Conservation (phyloP, 2,888 invertebrate genomes). For the Xanthorhoe designata region DNA sequence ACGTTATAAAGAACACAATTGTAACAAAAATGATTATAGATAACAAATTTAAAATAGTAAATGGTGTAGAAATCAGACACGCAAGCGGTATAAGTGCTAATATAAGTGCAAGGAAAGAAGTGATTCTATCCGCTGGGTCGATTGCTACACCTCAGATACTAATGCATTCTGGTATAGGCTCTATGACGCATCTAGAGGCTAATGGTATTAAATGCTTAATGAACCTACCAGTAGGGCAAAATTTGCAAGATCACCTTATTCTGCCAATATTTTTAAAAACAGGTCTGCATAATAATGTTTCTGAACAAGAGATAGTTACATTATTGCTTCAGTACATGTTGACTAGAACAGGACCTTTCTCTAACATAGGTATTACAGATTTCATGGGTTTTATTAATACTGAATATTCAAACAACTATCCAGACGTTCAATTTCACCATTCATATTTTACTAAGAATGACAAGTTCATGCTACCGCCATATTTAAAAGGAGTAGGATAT, state of each 20-base stretch:
- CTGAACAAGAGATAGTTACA: constrained; percentile 8
- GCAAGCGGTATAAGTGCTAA: constrained; percentile 57
- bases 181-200: constrained; percentile 60
- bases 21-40: constrained; percentile 82
- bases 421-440: constrained; percentile 82
- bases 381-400: constrained; percentile 83
- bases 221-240: constrained; percentile 76
- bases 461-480: constrained; percentile 42
- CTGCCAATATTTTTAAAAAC: constrained; percentile 52
- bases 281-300: constrained; percentile 60
- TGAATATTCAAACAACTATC: constrained; percentile 66
- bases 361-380: constrained; percentile 49
- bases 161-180: constrained; percentile 83
- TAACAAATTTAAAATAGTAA: constrained; percentile 62
- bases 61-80: constrained; percentile 68
- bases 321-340: constrained; percentile 76
- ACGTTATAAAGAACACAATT: constrained; percentile 76
- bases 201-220: constrained; percentile 63
- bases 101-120: constrained; percentile 71
- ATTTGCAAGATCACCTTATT: constrained; percentile 81
- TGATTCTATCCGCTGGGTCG: constrained; percentile 79
- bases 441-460: constrained; percentile 58
- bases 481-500: constrained; percentile 31
- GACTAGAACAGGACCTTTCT: constrained; percentile 49
- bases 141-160: constrained; percentile 80